phyloP scores from a whole-genome alignment of 1,140 invertebrate genomes.

The Hypsibius dujardini region DNA sequence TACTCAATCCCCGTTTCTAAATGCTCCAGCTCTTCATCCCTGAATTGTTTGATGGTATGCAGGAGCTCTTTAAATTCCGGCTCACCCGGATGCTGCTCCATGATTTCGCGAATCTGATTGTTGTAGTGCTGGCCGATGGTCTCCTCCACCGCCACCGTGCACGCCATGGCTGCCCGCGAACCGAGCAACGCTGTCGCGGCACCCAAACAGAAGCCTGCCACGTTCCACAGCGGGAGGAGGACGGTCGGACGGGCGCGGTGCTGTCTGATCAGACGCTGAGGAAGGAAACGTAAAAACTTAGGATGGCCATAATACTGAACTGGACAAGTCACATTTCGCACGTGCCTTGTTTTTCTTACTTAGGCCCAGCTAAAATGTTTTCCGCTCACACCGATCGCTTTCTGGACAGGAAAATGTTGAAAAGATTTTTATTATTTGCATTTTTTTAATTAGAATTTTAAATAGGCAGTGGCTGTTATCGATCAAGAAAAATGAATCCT shows the following conservation, averaged over 20 bases:
- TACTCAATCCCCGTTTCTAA: slow-evolving; percentile 83
- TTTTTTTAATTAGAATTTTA: too few relatives aligned
- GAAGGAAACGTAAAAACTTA: too few relatives aligned
- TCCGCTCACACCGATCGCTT: too few relatives aligned
- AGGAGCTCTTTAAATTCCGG: slow-evolving; percentile 25
- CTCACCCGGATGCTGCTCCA: slow-evolving; percentile 36
- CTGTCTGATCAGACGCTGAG: slow-evolving; percentile 55
- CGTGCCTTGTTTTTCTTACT: too few relatives aligned
- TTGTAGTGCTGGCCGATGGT: slow-evolving; percentile 97
- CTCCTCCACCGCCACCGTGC: slow-evolving; percentile 93
- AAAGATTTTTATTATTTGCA: too few relatives aligned
- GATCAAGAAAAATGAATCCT: too few relatives aligned
- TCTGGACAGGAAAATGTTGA: too few relatives aligned
- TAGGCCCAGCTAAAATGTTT: too few relatives aligned
- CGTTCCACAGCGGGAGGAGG: slow-evolving; percentile 80
- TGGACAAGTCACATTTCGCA: too few relatives aligned
- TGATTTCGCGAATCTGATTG: slow-evolving; percentile 73
- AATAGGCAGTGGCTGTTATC: too few relatives aligned
- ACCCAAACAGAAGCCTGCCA: slow-evolving; percentile 75
- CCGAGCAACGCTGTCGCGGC: slow-evolving; percentile 66
- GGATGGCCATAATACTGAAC: too few relatives aligned
- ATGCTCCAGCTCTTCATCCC: slow-evolving; percentile 96
- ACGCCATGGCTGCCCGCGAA: slow-evolving; percentile 94
- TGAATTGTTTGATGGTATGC: slow-evolving; percentile 61
- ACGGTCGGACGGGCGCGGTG: slow-evolving; percentile 74